Conservation (phyloP, 1,140 invertebrate species). For the Matsumurasca onukii region DNA sequence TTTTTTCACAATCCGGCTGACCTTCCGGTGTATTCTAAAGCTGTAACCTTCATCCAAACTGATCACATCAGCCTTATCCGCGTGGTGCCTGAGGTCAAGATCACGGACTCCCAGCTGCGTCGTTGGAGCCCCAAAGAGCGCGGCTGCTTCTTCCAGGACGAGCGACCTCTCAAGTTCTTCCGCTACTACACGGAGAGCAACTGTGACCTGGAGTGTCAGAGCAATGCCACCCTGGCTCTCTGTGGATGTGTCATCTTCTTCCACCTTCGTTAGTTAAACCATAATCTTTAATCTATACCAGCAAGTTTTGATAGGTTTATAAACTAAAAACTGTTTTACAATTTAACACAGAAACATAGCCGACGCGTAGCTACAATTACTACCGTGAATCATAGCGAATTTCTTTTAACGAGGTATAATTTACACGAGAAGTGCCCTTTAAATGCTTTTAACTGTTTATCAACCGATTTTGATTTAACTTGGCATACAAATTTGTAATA, state of each 20-base stretch:
- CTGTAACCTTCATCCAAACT: constrained; percentile 16
- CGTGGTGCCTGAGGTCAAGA: constrained; percentile 22
- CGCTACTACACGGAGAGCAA: constrained; percentile 50
- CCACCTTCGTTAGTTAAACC: constrained; percentile 14
- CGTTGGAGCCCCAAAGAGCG: constrained; percentile 33
- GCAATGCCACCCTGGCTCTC: constrained; percentile 53
- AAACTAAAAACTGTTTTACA: too few relatives aligned
- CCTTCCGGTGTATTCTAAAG: constrained; percentile 11
- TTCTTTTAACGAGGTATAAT: too few relatives aligned
- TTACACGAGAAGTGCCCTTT: too few relatives aligned
- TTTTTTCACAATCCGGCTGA: constrained; percentile 36
- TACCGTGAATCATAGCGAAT: too few relatives aligned
- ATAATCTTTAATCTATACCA: too few relatives aligned
- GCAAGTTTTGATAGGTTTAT: constrained; percentile 19
- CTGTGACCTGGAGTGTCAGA: constrained; percentile 48
- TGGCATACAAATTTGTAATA: too few relatives aligned
- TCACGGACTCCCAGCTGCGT: constrained; percentile 1
- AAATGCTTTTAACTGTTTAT: too few relatives aligned
- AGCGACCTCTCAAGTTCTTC: constrained; percentile 61
- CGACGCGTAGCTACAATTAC: too few relatives aligned
- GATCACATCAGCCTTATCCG: constrained; percentile 22
- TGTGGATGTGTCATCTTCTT: constrained; percentile 63
- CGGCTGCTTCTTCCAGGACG: constrained; percentile 58
- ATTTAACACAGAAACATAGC: too few relatives aligned
- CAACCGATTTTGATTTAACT: too few relatives aligned